phyloP scores from a whole-genome alignment of 2,888 invertebrate genomes.

The Dryomyza anilis region DNA sequence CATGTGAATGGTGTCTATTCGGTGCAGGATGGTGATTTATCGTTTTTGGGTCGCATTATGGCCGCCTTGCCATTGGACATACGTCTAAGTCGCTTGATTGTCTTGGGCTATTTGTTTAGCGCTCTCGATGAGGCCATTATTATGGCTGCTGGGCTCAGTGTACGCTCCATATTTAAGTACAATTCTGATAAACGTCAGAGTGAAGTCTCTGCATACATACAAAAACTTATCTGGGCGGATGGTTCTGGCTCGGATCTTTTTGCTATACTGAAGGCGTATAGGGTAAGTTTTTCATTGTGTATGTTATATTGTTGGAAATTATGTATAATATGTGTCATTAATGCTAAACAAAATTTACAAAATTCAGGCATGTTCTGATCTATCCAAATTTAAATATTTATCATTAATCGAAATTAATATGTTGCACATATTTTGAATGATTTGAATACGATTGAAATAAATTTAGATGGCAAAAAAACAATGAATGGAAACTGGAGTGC shows the following conservation, averaged over 20 bases:
- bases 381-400: no score
- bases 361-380: no score
- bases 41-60: conserved; percentile 84
- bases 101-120: conserved; percentile 85
- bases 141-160: conserved; percentile 86
- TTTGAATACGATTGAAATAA: no score
- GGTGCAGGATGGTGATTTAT: conserved; percentile 81
- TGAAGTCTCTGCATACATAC: conserved; percentile 72
- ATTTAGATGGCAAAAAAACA: no score
- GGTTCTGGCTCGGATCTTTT: conserved; percentile 82
- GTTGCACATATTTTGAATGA: no score
- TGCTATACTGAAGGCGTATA: conserved; percentile 79
- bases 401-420: no score
- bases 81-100: conserved; percentile 78
- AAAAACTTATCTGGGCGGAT: conserved; percentile 81
- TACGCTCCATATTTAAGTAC: conserved; percentile 78
- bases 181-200: conserved; percentile 57
- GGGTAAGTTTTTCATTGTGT: conserved; percentile 66
- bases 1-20: conserved; percentile 64
- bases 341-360: no score
- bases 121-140: conserved; percentile 83
- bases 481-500: no score
- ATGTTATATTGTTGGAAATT: no score
- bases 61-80: conserved; percentile 83
- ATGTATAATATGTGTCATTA: no score